Evolutionary conservation across 2,888 invertebrate genomes (phyloP), one percentile per base, ranked within the genome.

Genomic region (Dynastes hyllus): DNA sequence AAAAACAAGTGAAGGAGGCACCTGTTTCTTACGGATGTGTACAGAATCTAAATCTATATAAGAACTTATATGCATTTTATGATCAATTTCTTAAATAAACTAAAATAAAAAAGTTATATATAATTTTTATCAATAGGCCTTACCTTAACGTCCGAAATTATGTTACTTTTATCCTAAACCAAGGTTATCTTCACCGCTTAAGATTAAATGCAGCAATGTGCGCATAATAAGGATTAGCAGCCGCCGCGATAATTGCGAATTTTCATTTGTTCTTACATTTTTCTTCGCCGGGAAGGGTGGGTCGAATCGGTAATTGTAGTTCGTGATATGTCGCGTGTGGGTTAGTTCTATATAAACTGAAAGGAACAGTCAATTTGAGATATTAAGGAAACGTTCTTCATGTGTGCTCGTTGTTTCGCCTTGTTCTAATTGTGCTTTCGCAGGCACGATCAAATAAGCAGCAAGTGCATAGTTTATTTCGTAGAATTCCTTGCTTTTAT

Each of bases 251-350:
- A 58, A 71, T 71, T 40, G 71, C 71, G 40, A 71, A 16, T 55
- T 71, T 53, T 71, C 53, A 71, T 45, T 70, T 11, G 37, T 58
- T 58, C 37, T 55, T 53, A 16, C 58, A 55, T 71, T 71, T 51
- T 71, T 55, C 71, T 6, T 11, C 32, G 2, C n/a, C 22, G 32
- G 58, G 16, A 55, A 71, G 71, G 71, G 71, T 58, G 71, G 71
- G 71, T 71, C 71, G 9, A n/a, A 27, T 22, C 55, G 71, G 58
- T 58, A 71, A 71, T 71, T 71, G 71, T 40, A 58, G 55, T 55
- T 71, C 71, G 71, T 71, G 71, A 71, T 71, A 71, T 71, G 71
- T 71, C 71, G 22, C 37, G 71, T 55, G 55, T 58, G 58, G 55
- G 71, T 71, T 71, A 71, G 71, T 70, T 55, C 16, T 71, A 58